phyloP scores from a whole-genome alignment of 2,113 vertebrate genomes.

The Ophiodon elongatus region DNA sequence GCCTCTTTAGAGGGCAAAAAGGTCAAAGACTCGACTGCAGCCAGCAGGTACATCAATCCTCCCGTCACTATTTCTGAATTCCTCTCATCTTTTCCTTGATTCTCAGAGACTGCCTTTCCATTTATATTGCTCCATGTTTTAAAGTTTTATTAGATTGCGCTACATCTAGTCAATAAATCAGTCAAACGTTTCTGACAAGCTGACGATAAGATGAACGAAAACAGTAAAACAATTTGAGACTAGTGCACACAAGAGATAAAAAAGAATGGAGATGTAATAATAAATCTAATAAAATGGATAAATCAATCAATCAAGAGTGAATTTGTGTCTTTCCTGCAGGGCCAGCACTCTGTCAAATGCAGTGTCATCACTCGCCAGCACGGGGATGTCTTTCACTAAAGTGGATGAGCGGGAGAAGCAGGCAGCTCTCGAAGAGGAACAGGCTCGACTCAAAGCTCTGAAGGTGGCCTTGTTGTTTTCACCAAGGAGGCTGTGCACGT shows the following conservation, averaged over 20 bases:
- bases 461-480: conserved; percentile 82
- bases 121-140: not conserved
- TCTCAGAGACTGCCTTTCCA: not conserved
- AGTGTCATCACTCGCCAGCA: conserved; percentile 96
- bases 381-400: conserved; percentile 97
- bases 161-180: conserved; percentile 3
- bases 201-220: not conserved
- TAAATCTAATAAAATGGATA: not conserved
- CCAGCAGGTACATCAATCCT: conserved; percentile 90
- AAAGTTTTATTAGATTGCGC: not conserved
- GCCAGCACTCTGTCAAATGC: conserved; percentile 98
- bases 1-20: conserved; percentile 99
- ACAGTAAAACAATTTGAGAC: not conserved
- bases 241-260: not conserved
- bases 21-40: conserved; percentile 98
- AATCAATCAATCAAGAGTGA: not conserved
- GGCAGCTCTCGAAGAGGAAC: conserved; percentile 98
- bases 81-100: not conserved
- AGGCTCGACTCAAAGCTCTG: conserved; percentile 96
- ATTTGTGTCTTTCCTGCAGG: conserved; percentile 78
- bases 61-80: not conserved
- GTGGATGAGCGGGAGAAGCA: conserved; percentile 99
- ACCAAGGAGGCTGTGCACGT: not conserved
- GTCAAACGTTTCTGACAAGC: not conserved
- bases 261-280: not conserved